Evolutionary conservation across 2,113 vertebrate species (phyloP).

Genomic region (Steatornis caripensis): DNA sequence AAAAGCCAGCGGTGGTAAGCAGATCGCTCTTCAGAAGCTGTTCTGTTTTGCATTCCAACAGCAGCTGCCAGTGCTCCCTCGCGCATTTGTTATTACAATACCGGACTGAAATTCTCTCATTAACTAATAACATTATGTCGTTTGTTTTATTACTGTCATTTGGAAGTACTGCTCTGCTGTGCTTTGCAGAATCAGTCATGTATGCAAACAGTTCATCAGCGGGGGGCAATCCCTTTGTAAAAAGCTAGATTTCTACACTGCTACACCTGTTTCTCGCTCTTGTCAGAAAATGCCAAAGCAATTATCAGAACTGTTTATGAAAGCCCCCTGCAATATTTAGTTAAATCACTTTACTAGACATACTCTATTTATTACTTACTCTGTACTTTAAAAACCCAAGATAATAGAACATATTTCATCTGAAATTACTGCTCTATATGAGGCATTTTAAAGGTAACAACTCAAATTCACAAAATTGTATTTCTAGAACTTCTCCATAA

Average conservation of each 20-base stretch:
- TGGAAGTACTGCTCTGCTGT: background rate
- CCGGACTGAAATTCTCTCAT: background rate
- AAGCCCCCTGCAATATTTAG: background rate
- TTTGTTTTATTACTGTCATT: conserved; percentile 2
- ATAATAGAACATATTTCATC: background rate
- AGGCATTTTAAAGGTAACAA: background rate
- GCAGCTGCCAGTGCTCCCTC: background rate
- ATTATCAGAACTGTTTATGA: background rate
- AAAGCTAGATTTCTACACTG: background rate
- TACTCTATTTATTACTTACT: background rate
- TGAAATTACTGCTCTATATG: background rate
- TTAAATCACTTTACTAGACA: background rate
- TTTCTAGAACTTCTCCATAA: background rate
- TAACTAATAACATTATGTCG: background rate
- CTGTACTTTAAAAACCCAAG: background rate
- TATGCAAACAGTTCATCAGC: background rate
- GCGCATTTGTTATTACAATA: background rate
- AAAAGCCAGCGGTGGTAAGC: background rate
- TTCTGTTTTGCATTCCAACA: background rate
- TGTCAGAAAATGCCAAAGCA: background rate
- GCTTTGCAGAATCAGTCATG: background rate
- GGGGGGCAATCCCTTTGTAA: background rate
- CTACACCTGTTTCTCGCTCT: background rate
- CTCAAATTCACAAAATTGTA: background rate
- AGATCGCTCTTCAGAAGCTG: background rate